phyloP scores from a whole-genome alignment of 2,113 vertebrate genomes.

The Xyliphius kryptos region DNA sequence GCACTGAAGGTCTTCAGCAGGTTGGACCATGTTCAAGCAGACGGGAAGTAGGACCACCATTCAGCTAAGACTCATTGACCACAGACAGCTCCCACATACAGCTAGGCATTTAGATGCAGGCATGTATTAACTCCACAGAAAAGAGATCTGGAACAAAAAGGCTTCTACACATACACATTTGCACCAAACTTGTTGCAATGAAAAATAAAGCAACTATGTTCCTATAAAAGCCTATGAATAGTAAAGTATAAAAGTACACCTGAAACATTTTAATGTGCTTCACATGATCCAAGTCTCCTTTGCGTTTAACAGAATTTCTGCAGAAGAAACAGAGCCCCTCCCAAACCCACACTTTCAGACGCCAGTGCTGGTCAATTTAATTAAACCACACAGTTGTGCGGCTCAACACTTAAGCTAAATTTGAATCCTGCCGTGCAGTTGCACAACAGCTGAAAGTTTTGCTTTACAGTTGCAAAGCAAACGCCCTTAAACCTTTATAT shows the following conservation, averaged over 20 bases:
- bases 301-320: constrained; percentile 56
- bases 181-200: constrained; percentile 56
- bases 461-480: too few relatives aligned
- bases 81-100: constrained; percentile 67
- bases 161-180: constrained; percentile 54
- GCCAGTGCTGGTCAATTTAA: too few relatives aligned
- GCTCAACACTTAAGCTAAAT: constrained; percentile 45
- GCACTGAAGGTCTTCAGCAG: constrained; percentile 51
- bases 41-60: constrained; percentile 61
- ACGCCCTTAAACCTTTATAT: too few relatives aligned
- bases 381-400: constrained; percentile 60
- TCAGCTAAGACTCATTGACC: constrained; percentile 64
- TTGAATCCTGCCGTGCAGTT: constrained; percentile 29
- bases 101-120: constrained; percentile 70
- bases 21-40: constrained; percentile 64
- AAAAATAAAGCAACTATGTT: constrained; percentile 53
- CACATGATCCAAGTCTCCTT: constrained; percentile 54
- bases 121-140: constrained; percentile 66
- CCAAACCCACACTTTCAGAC: constrained; percentile 53
- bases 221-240: too few relatives aligned
- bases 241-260: constrained; percentile 42
- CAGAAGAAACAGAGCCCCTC: constrained; percentile 56
- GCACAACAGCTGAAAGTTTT: constrained; percentile 1
- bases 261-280: constrained; percentile 59
- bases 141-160: constrained; percentile 72